Evolutionary conservation across 2,797 vertebrate genomes (phyloP).

Genomic region (Platyrinchus mystaceus): DNA sequence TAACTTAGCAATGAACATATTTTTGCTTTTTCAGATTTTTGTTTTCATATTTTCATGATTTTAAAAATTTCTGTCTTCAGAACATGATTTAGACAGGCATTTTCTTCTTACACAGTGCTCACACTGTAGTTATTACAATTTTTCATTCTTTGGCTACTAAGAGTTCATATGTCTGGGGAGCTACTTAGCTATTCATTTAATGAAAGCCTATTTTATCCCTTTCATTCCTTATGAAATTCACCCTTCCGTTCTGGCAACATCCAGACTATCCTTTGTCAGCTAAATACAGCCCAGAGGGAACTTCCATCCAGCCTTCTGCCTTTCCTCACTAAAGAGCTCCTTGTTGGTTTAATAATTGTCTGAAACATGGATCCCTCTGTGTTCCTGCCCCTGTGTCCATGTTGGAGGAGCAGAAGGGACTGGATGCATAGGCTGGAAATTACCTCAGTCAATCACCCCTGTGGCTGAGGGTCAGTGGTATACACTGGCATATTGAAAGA

Average conservation of each 20-base stretch:
- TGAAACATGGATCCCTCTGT: not conserved
- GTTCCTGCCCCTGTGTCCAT: not conserved
- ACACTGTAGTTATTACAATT: not conserved
- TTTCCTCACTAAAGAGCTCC: not conserved
- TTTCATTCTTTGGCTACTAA: not conserved
- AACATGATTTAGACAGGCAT: not conserved
- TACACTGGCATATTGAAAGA: not conserved
- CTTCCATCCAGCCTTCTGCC: not conserved
- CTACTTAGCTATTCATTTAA: not conserved
- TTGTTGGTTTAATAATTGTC: slow-evolving; percentile 13
- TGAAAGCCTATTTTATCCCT: slow-evolving; percentile 25
- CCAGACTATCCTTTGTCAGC: not conserved
- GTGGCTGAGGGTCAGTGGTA: not conserved
- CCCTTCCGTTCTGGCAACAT: slow-evolving; percentile 10
- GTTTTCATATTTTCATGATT: not conserved
- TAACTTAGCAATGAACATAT: not conserved
- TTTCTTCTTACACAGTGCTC: not conserved
- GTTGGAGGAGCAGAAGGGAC: not conserved
- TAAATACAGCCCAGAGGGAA: not conserved
- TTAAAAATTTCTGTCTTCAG: not conserved
- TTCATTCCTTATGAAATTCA: not conserved
- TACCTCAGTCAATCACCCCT: not conserved
- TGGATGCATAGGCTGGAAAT: not conserved
- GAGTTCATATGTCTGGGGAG: not conserved
- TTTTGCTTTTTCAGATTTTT: not conserved